These are phyloP conservation scores for Nothobranchius furzeri DNA, from an alignment of 2,113 vertebrate species.

Conservation along the genomic window DNA sequence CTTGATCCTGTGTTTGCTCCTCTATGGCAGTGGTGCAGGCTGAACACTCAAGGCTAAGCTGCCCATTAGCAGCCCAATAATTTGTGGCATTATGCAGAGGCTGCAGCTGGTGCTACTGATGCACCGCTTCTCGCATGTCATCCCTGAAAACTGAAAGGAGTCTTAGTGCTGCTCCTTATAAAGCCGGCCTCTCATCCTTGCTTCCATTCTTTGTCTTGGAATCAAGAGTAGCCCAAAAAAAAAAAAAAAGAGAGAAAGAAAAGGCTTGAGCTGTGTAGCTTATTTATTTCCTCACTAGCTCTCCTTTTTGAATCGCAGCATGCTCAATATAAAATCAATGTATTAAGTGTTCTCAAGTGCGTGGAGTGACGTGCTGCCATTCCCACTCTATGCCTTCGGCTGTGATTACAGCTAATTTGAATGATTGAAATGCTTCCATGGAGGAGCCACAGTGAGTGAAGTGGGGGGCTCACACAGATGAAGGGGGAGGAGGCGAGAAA, in stretches of 20 bases:
- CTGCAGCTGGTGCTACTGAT: slow-evolving; percentile 67
- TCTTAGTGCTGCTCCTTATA: slow-evolving; percentile 45
- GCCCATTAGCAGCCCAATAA: slow-evolving; percentile 70
- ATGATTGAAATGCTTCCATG: slow-evolving; percentile 75
- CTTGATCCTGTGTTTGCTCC: slow-evolving; percentile 53
- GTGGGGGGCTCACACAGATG: slow-evolving; percentile 72
- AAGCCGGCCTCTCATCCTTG: slow-evolving; percentile 45
- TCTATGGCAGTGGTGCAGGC: slow-evolving; percentile 46
- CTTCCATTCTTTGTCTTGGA: slow-evolving; percentile 60
- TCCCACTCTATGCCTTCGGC: slow-evolving; percentile 66
- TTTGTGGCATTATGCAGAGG: slow-evolving; percentile 67
- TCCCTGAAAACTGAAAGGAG: slow-evolving; percentile 51
- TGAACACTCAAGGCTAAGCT: slow-evolving; percentile 66
- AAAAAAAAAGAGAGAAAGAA: slow-evolving; percentile 34
- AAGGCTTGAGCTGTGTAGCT: slow-evolving; percentile 50
- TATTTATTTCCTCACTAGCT: slow-evolving; percentile 56
- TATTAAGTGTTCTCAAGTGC: slow-evolving; percentile 71
- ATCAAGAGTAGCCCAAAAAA: slow-evolving; percentile 32
- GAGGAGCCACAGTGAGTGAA: slow-evolving; percentile 68
- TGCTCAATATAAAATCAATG: slow-evolving; percentile 68
- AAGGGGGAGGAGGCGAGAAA: slow-evolving; percentile 69
- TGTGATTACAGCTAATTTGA: slow-evolving; percentile 77
- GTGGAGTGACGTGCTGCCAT: slow-evolving; percentile 66
- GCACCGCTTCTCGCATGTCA: slow-evolving; percentile 61
- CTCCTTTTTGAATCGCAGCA: slow-evolving; percentile 49